Conservation (phyloP, 2,888 invertebrate genomes). For the Nasonovia ribisnigri region DNA sequence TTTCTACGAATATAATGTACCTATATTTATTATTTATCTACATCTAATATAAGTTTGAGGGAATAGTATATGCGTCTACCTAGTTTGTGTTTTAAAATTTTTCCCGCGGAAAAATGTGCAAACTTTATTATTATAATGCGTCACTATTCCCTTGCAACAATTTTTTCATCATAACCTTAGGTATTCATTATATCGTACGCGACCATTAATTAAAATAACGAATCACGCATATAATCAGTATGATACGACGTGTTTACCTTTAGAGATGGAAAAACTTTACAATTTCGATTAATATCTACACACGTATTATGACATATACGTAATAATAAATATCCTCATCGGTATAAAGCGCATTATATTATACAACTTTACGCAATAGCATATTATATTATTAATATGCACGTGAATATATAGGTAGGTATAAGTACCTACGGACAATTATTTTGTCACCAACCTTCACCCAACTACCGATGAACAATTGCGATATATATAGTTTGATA, state of each 20-base stretch:
- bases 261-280: not conserved
- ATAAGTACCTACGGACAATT: not conserved
- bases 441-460: constrained; percentile 30
- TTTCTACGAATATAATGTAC: not conserved
- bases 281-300: not conserved
- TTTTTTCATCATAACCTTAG: not conserved
- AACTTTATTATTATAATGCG: not conserved
- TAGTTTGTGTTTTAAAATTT: not conserved
- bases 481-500: not conserved
- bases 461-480: constrained; percentile 7
- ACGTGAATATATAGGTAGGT: not conserved
- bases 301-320: not conserved
- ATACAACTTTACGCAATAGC: not conserved
- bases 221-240: not conserved
- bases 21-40: not conserved
- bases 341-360: not conserved
- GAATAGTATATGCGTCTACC: not conserved
- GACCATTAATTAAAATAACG: not conserved
- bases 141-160: not conserved
- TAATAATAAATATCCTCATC: not conserved
- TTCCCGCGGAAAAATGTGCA: not conserved
- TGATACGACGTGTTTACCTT: not conserved
- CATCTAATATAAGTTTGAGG: not conserved
- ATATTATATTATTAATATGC: not conserved
- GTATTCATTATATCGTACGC: not conserved